Base-by-base conservation (phyloP, 2,888 invertebrate species). In the Eurois occulta region DNA sequence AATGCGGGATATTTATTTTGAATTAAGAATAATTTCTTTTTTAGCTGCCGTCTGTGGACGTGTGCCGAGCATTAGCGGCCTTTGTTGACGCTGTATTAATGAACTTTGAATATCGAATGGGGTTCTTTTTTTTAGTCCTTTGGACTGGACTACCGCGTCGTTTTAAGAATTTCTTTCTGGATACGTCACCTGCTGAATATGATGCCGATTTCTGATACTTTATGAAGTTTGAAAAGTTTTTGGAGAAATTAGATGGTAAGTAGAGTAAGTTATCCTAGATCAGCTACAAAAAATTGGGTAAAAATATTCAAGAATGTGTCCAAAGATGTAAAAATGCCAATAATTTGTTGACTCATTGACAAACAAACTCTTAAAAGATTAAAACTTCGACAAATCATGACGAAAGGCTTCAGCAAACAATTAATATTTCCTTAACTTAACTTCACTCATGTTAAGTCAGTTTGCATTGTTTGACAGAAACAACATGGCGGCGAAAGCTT, bases 21-120 rank as follows among this genome's bases (percentile, higher is more conserved):
- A 95, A 95, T 94, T 95, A 94, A 94, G 95, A 94, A 95, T 95
- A 93, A 95, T 95, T 96, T 96, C 94, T 94, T 95, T 95, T 95
- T 95, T 95, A 94, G 93, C 94, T 92, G 95, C 95, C 94, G 94
- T 93, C 93, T 92, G 93, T 90, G 91, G 94, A 94, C 95, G 95
- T 96, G 96, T 95, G 96, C 96, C 94, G 95, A 92, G 95, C 95
- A 96, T 96, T 96, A 96, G 95, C 88, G 92, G 91, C 91, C 89
- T 94, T 96, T 96, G 96, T 96, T 91, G 93, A 91, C 91, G 91
- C 86, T 89, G 88, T 93, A 94, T 95, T 96, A 95, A 96, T 94
- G 95, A 95, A 95, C 91, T 93, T 91, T 89, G 92, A 90, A 88
- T 91, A 91, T 92, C 87, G 90, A 87, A 86, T 85, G 82, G 70